A percentile compares a stretch with the other conserved stretches of the same genome.
phyloP scores from a whole-genome alignment of 1,140 invertebrate genomes.

The Melipona quadrifasciata region DNA sequence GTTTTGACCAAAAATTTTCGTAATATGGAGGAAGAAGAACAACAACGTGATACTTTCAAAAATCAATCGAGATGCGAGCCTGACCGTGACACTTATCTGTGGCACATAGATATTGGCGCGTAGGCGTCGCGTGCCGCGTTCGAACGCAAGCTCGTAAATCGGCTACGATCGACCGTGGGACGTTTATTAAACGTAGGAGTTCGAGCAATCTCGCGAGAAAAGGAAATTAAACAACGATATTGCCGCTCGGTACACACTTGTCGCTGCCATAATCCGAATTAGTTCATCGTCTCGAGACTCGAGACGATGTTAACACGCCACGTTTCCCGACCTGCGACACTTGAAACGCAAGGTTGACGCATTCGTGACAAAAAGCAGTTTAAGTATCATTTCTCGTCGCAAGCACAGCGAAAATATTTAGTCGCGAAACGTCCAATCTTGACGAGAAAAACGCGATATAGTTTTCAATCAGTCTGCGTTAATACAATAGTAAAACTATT shows the following conservation, averaged over 20 bases:
- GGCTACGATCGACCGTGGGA: constrained; percentile 23
- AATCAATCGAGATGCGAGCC: constrained; percentile 20
- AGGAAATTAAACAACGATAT: constrained; percentile 22
- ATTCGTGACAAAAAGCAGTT: background rate
- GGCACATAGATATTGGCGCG: constrained; percentile 5
- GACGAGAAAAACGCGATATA: no score
- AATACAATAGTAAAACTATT: no score
- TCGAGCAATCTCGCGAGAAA: background rate
- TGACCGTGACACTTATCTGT: constrained; percentile 7
- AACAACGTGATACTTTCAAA: background rate
- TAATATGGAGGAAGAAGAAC: background rate
- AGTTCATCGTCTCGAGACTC: background rate
- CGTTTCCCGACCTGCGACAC: background rate
- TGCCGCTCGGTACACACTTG: constrained; percentile 6
- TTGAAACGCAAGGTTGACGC: background rate
- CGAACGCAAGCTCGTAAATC: constrained; percentile 40
- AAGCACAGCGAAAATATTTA: no score
- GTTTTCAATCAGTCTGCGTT: no score
- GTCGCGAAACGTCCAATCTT: no score
- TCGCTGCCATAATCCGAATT: background rate
- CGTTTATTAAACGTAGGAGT: constrained; percentile 29
- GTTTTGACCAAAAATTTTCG: background rate
- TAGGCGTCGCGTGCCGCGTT: constrained; percentile 25
- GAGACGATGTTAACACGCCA: background rate
- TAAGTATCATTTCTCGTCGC: background rate